Evolutionary conservation across 2,888 invertebrate species (phyloP).

Genomic region (Drosophila formosana): DNA sequence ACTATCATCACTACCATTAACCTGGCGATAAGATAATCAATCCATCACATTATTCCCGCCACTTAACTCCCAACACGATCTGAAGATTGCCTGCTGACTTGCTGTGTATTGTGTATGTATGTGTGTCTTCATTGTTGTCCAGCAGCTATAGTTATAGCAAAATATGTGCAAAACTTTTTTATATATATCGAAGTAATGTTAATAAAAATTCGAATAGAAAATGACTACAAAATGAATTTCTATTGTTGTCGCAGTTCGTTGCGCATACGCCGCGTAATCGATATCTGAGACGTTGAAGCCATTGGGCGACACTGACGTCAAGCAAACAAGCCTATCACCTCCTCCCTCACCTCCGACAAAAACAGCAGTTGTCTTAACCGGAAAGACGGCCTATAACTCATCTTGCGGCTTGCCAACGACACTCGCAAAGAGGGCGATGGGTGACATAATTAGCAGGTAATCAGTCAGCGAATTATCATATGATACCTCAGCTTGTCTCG

Average conservation of each 20-base stretch:
- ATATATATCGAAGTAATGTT: conserved; percentile 4
- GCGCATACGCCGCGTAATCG: conserved; percentile 51
- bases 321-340: conserved; percentile 7
- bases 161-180: neutral
- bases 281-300: conserved; percentile 16
- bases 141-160: conserved; percentile 21
- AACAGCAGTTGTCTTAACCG: conserved; percentile 32
- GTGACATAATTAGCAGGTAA: conserved; percentile 73
- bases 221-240: conserved; percentile 1
- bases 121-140: conserved; percentile 52
- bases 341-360: neutral
- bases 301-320: conserved; percentile 39
- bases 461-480: conserved; percentile 45
- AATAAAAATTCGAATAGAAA: conserved; percentile 5
- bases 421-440: neutral
- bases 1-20: conserved; percentile 68
- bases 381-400: conserved; percentile 30
- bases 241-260: conserved; percentile 31
- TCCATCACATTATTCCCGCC: conserved; percentile 3
- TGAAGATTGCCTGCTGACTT: conserved; percentile 48
- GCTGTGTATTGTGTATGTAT: conserved; percentile 54
- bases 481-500: conserved; percentile 29
- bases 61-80: conserved; percentile 4
- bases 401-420: conserved; percentile 1
- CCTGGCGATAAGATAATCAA: neutral